Evolutionary conservation across 2,888 invertebrate genomes (phyloP).

Genomic region (Aromia moschata): DNA sequence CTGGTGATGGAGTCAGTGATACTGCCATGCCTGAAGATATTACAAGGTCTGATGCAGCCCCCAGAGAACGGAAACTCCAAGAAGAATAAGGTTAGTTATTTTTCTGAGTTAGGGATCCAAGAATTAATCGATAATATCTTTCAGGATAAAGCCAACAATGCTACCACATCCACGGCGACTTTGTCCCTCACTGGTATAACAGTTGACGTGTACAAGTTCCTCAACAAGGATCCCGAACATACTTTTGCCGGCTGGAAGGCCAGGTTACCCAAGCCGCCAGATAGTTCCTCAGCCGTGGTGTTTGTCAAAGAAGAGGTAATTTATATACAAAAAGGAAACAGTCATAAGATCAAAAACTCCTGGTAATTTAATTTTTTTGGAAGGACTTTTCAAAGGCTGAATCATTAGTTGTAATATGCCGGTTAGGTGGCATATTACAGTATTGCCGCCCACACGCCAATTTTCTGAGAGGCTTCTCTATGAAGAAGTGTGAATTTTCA

Average conservation of each 20-base stretch:
- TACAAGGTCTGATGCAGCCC: conserved; percentile 83
- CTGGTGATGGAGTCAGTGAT: conserved; percentile 91
- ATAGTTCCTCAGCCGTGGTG: conserved; percentile 42
- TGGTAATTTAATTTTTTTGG: too few relatives aligned
- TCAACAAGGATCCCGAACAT: conserved; percentile 74
- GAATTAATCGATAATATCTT: too few relatives aligned
- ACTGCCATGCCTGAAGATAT: conserved; percentile 90
- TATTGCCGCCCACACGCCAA: too few relatives aligned
- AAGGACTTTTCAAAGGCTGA: too few relatives aligned
- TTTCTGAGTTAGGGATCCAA: too few relatives aligned
- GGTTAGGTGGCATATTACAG: too few relatives aligned
- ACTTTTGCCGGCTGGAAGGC: conserved; percentile 78
- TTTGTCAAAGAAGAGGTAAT: conserved; percentile 50
- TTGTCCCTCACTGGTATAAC: conserved; percentile 66
- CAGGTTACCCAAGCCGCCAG: conserved; percentile 66
- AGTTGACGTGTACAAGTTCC: conserved; percentile 78
- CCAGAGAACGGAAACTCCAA: conserved; percentile 60
- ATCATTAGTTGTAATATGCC: too few relatives aligned
- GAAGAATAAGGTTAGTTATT: conserved; percentile 37
- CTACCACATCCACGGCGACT: conserved; percentile 23
- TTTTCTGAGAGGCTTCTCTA: too few relatives aligned
- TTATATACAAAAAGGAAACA: too few relatives aligned
- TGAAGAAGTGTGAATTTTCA: too few relatives aligned
- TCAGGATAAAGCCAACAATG: conserved; percentile 30
- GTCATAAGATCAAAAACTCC: too few relatives aligned